These are phyloP conservation scores for Dilophus febrilis DNA, from an alignment of 2,888 invertebrate species.

Conservation along the genomic window DNA sequence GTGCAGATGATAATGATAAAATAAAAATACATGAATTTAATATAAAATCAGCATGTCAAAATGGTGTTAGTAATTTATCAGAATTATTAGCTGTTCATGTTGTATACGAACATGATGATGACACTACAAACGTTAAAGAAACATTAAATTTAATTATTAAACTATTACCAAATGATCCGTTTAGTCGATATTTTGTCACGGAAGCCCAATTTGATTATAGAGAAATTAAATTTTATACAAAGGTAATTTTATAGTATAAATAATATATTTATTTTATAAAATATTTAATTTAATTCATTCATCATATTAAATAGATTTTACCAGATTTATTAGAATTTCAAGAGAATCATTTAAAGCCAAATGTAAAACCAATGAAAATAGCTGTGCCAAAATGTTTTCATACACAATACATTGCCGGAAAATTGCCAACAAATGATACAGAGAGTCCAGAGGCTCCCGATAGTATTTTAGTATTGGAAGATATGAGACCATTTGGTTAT, in stretches of 20 bases:
- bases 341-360: constrained; percentile 26
- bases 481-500: constrained; percentile 48
- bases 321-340: constrained; percentile 50
- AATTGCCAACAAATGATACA: constrained; percentile 18
- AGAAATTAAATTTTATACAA: constrained; percentile 67
- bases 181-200: constrained; percentile 61
- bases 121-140: constrained; percentile 18
- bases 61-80: constrained; percentile 57
- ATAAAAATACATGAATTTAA: constrained; percentile 27
- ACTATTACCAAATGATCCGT: constrained; percentile 60
- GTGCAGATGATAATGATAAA: constrained; percentile 14
- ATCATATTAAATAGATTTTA: constrained; percentile 37
- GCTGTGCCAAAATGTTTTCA: constrained; percentile 56
- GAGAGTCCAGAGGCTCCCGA: constrained; percentile 34
- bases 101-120: constrained; percentile 35
- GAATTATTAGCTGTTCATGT: constrained; percentile 61
- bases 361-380: constrained; percentile 33
- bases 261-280: neutral
- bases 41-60: constrained; percentile 41
- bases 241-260: constrained; percentile 30
- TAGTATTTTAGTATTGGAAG: constrained; percentile 57
- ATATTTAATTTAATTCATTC: neutral
- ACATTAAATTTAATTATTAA: constrained; percentile 46
- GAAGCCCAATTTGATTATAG: constrained; percentile 68
- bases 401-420: constrained; percentile 39